Evolutionary conservation across 2,888 invertebrate genomes (phyloP).

Genomic region (Strigamia crassipes): DNA sequence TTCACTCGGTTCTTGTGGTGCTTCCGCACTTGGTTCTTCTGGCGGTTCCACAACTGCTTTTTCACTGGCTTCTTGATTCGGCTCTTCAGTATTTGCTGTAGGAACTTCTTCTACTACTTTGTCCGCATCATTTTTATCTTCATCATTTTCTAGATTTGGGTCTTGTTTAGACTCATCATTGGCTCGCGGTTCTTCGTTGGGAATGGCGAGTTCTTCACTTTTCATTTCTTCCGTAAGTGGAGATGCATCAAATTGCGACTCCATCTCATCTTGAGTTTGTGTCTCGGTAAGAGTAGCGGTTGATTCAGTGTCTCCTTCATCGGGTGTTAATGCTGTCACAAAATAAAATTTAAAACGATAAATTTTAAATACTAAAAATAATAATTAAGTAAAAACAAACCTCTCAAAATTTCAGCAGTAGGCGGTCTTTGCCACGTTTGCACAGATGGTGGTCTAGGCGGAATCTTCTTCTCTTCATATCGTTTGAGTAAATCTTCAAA

Average conservation of each 20-base stretch:
- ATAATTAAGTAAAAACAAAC: neutral
- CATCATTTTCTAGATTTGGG: slow-evolving; percentile 26
- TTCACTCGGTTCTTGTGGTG: neutral
- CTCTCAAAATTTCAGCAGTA: slow-evolving; percentile 49
- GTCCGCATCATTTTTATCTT: slow-evolving; percentile 1
- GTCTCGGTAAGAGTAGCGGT: neutral
- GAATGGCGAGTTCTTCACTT: neutral
- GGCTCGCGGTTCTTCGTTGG: neutral
- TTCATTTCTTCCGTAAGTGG: neutral
- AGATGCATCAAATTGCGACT: neutral
- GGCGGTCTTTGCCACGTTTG: slow-evolving; percentile 51
- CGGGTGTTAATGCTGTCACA: slow-evolving; percentile 44
- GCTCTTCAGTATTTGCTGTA: neutral
- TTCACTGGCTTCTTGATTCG: neutral
- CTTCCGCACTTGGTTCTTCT: neutral
- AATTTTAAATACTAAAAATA: neutral
- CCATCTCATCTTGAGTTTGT: neutral
- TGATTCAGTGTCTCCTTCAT: slow-evolving; percentile 1
- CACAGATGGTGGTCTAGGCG: slow-evolving; percentile 50
- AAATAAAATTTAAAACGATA: neutral
- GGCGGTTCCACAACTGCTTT: neutral
- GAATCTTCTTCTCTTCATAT: slow-evolving; percentile 50
- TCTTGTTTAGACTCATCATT: slow-evolving; percentile 2
- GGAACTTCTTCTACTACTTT: slow-evolving; percentile 15
- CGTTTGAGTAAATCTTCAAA: slow-evolving; percentile 67